Evolutionary conservation across 2,797 vertebrate genomes (phyloP).

Genomic region (Mormyrus proboscirostris): DNA sequence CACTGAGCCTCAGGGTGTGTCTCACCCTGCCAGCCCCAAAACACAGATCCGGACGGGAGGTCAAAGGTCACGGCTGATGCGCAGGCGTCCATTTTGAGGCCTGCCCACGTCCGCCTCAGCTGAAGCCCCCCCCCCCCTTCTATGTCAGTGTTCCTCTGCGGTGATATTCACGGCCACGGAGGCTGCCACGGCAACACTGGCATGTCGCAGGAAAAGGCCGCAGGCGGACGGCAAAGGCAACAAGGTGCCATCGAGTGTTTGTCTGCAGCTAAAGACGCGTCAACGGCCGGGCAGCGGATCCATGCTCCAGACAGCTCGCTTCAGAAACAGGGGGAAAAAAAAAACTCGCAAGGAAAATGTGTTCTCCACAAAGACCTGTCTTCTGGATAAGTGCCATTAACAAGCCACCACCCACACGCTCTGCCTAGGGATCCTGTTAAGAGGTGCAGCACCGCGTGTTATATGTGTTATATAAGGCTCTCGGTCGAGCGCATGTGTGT

Average conservation of each 20-base stretch:
- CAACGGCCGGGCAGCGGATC: slow-evolving; percentile 27
- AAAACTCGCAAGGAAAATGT: slow-evolving; percentile 7
- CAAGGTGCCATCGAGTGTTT: not conserved
- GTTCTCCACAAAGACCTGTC: not conserved
- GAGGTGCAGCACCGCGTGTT: not conserved
- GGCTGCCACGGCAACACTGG: not conserved
- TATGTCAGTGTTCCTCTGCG: not conserved
- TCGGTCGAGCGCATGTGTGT: not conserved
- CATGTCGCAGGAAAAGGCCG: not conserved
- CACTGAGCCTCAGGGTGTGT: not conserved
- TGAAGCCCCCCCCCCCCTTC: not conserved
- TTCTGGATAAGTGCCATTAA: not conserved
- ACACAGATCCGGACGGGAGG: not conserved
- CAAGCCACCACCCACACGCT: not conserved
- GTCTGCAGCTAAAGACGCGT: slow-evolving; percentile 35
- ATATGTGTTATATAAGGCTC: slow-evolving; percentile 10
- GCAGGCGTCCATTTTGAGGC: not conserved
- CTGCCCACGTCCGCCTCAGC: not conserved
- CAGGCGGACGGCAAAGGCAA: not conserved
- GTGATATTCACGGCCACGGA: not conserved
- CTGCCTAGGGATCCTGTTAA: not conserved
- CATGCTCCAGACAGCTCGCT: slow-evolving; percentile 9
- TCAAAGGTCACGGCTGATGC: not conserved
- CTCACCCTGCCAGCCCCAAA: not conserved
- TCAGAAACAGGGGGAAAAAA: not conserved